Evolutionary conservation across 2,797 vertebrate genomes (phyloP).

Genomic region (Lemur catta): DNA sequence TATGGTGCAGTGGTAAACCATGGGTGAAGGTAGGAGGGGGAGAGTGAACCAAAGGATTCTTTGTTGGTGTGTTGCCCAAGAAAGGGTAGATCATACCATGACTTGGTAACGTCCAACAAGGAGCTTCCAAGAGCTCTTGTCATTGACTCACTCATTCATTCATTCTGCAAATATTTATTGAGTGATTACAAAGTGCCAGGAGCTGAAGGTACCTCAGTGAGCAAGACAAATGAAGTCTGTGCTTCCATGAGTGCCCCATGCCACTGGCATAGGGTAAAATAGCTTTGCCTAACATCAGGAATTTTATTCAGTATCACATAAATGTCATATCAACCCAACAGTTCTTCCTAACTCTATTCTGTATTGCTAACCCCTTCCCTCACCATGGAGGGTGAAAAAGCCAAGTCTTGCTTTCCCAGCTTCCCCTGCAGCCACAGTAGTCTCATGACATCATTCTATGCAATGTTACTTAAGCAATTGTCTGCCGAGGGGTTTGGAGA

Average conservation of each 20-base stretch:
- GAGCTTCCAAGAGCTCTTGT: neutral
- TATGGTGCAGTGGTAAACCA: neutral
- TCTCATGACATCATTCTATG: neutral
- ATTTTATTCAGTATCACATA: neutral
- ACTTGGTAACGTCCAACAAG: neutral
- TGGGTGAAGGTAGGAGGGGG: neutral
- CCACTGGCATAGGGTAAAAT: neutral
- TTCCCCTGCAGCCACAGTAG: neutral
- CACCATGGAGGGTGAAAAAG: neutral
- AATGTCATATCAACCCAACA: neutral
- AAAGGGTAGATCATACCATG: neutral
- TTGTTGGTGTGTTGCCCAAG: neutral
- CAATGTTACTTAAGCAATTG: neutral
- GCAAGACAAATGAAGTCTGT: neutral
- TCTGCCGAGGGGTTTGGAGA: neutral
- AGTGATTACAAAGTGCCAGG: neutral
- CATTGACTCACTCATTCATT: neutral
- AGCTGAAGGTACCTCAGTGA: neutral
- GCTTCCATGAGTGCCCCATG: neutral
- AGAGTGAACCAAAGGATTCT: neutral
- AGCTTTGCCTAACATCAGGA: neutral
- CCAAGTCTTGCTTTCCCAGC: neutral
- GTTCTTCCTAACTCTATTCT: neutral
- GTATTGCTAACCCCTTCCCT: neutral
- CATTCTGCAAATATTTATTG: neutral